A percentile compares a stretch with the other conserved stretches of the same genome.
Conservation (phyloP, 2,888 invertebrate species). For the Sisyra terminalis region DNA sequence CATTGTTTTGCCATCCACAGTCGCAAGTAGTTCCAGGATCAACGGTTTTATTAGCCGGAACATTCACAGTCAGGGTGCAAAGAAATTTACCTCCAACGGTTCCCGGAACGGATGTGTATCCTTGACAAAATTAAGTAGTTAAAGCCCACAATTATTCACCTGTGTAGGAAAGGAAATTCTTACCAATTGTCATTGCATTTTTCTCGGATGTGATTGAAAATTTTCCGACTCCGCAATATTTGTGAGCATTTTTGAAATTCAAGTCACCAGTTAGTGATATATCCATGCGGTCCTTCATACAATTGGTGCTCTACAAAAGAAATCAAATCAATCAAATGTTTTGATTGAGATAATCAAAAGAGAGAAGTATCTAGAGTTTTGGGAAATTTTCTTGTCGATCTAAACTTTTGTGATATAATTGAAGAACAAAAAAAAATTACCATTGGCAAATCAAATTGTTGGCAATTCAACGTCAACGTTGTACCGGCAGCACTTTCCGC, state of each 20-base stretch:
- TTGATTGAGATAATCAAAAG: no score
- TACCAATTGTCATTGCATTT: conserved; percentile 21
- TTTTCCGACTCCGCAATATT: conserved; percentile 35
- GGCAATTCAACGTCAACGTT: conserved; percentile 30
- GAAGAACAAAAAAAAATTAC: conserved; percentile 11
- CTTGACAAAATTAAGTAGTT: no score
- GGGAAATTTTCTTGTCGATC: no score
- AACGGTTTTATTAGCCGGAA: conserved; percentile 2
- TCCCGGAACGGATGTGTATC: conserved; percentile 20
- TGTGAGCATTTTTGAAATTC: conserved; percentile 26
- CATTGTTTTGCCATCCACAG: conserved; percentile 39
- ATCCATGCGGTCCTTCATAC: conserved; percentile 29
- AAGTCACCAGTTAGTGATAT: conserved; percentile 33
- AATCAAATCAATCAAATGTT: no score
- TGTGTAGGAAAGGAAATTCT: no score
- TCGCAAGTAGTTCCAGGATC: conserved; percentile 22
- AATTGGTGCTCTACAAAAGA: conserved; percentile 31
- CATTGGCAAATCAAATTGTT: conserved; percentile 27
- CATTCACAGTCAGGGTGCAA: conserved; percentile 23
- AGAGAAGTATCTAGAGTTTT: no score
- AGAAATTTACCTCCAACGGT: conserved; percentile 32
- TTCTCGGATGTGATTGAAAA: conserved; percentile 18
- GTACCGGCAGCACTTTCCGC: conserved; percentile 26
- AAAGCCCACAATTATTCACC: no score
- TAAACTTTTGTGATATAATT: no score